phyloP scores from a whole-genome alignment of 2,797 vertebrate genomes.

The Leptatherina wallacei region DNA sequence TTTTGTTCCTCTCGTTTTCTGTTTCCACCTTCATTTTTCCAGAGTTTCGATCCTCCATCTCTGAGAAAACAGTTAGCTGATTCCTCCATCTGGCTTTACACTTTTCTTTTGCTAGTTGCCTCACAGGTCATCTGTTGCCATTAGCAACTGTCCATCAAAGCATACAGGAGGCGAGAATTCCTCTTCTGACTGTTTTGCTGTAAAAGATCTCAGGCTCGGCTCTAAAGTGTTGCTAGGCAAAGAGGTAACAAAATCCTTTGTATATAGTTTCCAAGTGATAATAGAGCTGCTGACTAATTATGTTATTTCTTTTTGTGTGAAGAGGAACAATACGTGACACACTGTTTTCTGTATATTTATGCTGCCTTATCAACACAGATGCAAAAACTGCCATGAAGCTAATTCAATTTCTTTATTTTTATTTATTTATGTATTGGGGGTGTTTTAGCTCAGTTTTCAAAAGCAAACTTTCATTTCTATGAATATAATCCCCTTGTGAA shows the following conservation, averaged over 20 bases:
- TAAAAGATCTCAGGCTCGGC: neutral
- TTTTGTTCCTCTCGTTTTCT: slow-evolving; percentile 2
- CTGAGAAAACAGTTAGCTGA: slow-evolving; percentile 23
- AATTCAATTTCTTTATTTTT: slow-evolving; percentile 23
- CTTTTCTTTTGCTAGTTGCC: slow-evolving; percentile 24
- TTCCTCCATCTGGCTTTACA: slow-evolving; percentile 33
- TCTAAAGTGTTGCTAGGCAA: slow-evolving; percentile 18
- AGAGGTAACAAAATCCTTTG: slow-evolving; percentile 1
- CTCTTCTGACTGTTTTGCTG: slow-evolving; percentile 22
- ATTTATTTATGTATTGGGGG: neutral
- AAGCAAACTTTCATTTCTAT: slow-evolving; percentile 23
- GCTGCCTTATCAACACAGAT: neutral
- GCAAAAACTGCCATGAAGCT: neutral
- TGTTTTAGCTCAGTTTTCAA: slow-evolving; percentile 16
- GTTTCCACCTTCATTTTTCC: neutral
- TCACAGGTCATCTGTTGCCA: slow-evolving; percentile 27
- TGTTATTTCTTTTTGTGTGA: neutral
- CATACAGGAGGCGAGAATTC: slow-evolving; percentile 35
- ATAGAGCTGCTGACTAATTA: neutral
- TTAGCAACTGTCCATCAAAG: slow-evolving; percentile 52
- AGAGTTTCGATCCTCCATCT: slow-evolving; percentile 25
- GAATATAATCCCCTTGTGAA: slow-evolving; percentile 22
- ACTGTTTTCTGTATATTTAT: neutral
- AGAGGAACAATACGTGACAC: neutral
- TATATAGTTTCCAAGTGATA: neutral